These are phyloP conservation scores for Nasonia vitripennis DNA, from an alignment of 1,140 invertebrate species.

Conservation along the genomic window DNA sequence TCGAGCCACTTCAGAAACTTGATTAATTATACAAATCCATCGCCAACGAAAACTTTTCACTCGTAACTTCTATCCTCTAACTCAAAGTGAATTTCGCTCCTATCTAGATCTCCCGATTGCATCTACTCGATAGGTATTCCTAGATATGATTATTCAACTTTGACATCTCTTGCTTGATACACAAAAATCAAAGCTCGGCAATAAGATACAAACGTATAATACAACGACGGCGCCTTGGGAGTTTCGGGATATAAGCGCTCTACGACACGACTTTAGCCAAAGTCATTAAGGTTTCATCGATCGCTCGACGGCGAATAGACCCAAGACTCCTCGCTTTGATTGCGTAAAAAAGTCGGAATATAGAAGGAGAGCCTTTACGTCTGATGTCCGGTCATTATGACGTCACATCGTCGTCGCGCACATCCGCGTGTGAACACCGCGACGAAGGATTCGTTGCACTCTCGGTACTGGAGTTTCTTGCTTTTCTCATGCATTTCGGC, in stretches of 20 bases:
- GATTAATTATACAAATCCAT: no score
- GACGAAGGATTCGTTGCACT: background rate
- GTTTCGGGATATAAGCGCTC: background rate
- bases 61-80: no score
- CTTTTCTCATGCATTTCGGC: background rate
- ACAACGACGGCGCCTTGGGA: background rate
- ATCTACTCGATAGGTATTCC: no score
- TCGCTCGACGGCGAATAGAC: background rate
- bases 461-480: background rate
- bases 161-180: background rate
- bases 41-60: no score
- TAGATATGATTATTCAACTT: background rate
- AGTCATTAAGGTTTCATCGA: conserved; percentile 24
- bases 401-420: background rate
- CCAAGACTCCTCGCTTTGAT: background rate
- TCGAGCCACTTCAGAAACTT: no score
- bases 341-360: background rate
- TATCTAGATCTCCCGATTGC: no score
- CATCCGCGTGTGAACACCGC: no score
- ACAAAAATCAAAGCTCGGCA: background rate
- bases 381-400: background rate
- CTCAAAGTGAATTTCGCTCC: no score
- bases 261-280: background rate
- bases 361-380: background rate
- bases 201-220: background rate